Base-by-base conservation (phyloP, 2,113 vertebrate genomes). In the Axis porcinus region DNA sequence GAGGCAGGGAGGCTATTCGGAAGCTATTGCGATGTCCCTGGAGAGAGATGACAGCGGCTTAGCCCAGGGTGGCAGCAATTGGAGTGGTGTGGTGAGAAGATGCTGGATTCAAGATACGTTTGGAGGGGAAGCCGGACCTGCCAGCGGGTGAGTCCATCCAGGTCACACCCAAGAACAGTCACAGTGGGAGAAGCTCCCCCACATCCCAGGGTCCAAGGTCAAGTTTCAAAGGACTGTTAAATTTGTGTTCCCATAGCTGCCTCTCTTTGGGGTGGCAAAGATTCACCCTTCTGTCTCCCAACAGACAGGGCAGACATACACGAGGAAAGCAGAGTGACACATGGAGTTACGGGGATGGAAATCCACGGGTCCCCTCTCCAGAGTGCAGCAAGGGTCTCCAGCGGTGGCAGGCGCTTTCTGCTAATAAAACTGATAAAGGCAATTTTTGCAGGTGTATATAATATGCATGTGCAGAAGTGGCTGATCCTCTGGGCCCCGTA, bases 401-500 rank as follows among this genome's bases (percentile, higher is more conserved):
- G 7, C 2, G 3, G 50, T 2, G 11, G 23, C 54, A 17, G 45
- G 12, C 1, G 0, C 43, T 58, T 55, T 52, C 88, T 8, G 1
- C 21, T 16, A 62, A 30, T 16, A 47, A 76, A 52, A 19, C 30
- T 0, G 7, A 33, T 3, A 12, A 23, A 78, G 45, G 10, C 33
- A 19, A 0, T 17, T 25, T 14, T 9, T 2, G 9, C 25, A 47
- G 84, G 3, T 19, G 23, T 15, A 2, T 40, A 0, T 23, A 7
- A 11, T 16, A 3, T 2, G 17, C 67, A 7, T 8, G 2, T 57
- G 33, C 60, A 13, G 16, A 40, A 28, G 50, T 9, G 5, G 10
- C 52, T 1, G 2, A 9, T 19, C 28, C 1, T 2, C 47, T 0
- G 0, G 11, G 47, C 58, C 1, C 0, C 2, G 0, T 10, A 33